Evolutionary conservation across 1,140 invertebrate genomes (phyloP), one percentile per base, ranked within the genome.

Genomic region (Bacillus rossius): DNA sequence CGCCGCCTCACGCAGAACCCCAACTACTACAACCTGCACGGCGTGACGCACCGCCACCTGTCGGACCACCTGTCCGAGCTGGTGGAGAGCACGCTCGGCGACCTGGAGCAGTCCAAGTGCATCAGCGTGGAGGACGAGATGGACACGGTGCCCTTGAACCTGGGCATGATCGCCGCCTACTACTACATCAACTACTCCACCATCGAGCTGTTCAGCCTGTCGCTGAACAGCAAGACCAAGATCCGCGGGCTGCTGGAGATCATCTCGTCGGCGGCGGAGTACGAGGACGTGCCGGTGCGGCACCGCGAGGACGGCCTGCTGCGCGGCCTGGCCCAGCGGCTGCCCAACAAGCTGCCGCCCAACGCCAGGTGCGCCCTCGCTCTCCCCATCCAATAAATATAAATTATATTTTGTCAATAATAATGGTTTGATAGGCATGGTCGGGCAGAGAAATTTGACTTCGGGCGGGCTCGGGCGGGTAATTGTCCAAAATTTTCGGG

Each of bases 121-220:
- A 98, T 99, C 57, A 91, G 91, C 45, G 87, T 99, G 8, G 96
- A 99, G 74, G 96, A 99, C 65, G 97, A 99, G 60, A 96, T 99
- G 85, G 96, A 99, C 72, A 91, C 92, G 0, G 80, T 91, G 47
- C 93, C 97, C 0, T 78, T 99, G 0, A 99, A 99, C 79, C 77
- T 99, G 69, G 98, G 98, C 60, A 99, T 99, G 95, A 99, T 99
- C 74, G 96, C 97, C 1, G 95, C 96, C 0, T 99, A 99, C 73
- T 99, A 99, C 73, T 99, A 99, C 72, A 99, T 99, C 63, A 98
- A 99, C 75, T 99, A 99, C 67, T 97, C 96, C 0, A 99, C 98
- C 0, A 99, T 99, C 61, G 89, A 99, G 75, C 77, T 99, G 57
- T 99, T 99, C 79, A 96, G 92, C 68, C 82, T 98, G 64, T 99